Evolutionary conservation across 2,888 invertebrate genomes (phyloP), one percentile per base, ranked within the genome.

Genomic region (Tromatobia lineatoria): DNA sequence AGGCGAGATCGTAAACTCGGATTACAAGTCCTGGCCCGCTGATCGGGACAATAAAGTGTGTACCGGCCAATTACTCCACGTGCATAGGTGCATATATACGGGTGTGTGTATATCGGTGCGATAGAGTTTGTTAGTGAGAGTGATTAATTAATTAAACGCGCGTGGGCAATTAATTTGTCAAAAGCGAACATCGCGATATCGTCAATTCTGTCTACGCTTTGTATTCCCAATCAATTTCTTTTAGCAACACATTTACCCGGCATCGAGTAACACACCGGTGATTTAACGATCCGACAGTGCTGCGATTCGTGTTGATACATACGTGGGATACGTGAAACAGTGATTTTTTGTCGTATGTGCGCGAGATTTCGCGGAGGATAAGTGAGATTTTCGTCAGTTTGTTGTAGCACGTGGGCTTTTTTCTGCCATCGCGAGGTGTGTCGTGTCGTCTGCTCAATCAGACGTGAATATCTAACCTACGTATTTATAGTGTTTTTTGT

Each of bases 61-160:
- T 82, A 38, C 83, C 82, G 87, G 82, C 87, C 86, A 86, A 89
- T 88, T 88, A 86, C 82, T 83, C 83, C 78, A n/a, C 13, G 45
- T 47, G 13, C 23, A 45, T 67, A 47, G 23, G 25, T 25, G 25
- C 18, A 25, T 61, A 59, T 66, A 42, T n/a, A 20, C 66, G 3
- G 13, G 42, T 66, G 23, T 20, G 42, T 42, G 57, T 15, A 11
- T 57, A 20, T 57, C 15, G 25, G 64, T 18, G 38, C 20, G 2
- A 54, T 29, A 38, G 20, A n/a, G 59, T 57, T 57, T 25, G 57
- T 57, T 25, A 57, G 54, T 54, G 81, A 80, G 64, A 80, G 77
- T 86, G 87, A 87, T 88, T 86, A 87, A 87, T 88, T 86, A 88
- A 87, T 88, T 83, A 85, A 82, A 57, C 57, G 57, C 85, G 66